Conservation (phyloP, 2,888 invertebrate genomes). For the Cyclophora punctaria region DNA sequence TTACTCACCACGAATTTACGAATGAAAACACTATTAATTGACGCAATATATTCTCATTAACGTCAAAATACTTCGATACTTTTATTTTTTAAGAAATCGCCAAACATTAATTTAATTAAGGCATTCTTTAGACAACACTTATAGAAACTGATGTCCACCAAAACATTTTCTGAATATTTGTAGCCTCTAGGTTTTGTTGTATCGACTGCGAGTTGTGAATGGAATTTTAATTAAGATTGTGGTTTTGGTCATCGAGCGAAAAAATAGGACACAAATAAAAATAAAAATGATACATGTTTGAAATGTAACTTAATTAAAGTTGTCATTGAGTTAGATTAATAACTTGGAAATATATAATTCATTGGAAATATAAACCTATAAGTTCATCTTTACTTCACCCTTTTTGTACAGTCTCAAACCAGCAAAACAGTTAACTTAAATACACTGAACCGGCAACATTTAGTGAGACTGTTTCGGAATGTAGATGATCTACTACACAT, state of each 20-base stretch:
- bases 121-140: conserved; percentile 56
- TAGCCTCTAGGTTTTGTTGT: conserved; percentile 37
- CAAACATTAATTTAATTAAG: conserved; percentile 68
- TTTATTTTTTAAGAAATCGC: conserved; percentile 56
- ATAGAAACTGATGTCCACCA: conserved; percentile 40
- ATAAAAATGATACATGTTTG: too few relatives aligned
- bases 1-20: conserved; percentile 13
- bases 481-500: conserved; percentile 25
- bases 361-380: too few relatives aligned
- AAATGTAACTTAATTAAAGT: too few relatives aligned
- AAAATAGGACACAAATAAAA: too few relatives aligned
- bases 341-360: too few relatives aligned
- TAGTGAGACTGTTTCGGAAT: conserved; percentile 6
- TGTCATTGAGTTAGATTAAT: too few relatives aligned
- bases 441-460: too few relatives aligned
- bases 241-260: background rate
- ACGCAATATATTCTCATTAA: conserved; percentile 60
- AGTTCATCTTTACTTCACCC: too few relatives aligned
- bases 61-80: conserved; percentile 44
- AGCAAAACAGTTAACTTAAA: too few relatives aligned
- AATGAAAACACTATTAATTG: conserved; percentile 13
- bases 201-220: conserved; percentile 35
- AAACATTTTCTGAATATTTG: conserved; percentile 50
- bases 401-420: background rate
- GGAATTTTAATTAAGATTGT: conserved; percentile 63